Base-by-base conservation (phyloP, 2,113 vertebrate genomes). In the Onychostoma macrolepis region DNA sequence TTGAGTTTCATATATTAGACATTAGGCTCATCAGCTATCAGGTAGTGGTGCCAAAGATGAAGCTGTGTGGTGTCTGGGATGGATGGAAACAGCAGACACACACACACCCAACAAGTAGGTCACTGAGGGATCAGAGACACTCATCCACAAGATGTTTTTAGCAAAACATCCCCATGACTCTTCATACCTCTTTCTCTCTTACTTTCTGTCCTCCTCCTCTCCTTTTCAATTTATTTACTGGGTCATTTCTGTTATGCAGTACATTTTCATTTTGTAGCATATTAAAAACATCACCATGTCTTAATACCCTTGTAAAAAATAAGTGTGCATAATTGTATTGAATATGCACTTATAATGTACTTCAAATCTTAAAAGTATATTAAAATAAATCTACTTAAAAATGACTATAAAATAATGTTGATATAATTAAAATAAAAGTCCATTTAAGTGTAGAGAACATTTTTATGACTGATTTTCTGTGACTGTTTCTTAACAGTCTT, bases 161-260 rank as follows among this genome's bases (percentile, higher is more conserved):
- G 86, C 88, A 80, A 83, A 86, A 83, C 88, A 28, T 87, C 58
- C 61, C 38, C 75, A 89, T 87, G 87, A 83, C 83, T 91, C 58
- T 61, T 75, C n/a, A 24, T 89, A 85, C 69, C 4, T 43, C n/a
- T 50, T 38, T 85, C 58, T 85, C 5, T 81, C 10, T 50, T 12
- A 63, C 69, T 82, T 8, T 78, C 41, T 63, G 28, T 80, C 61
- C 30, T 72, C 38, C 15, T 58, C 50, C 33, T 1, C 12, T n/a
- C 48, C 10, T 69, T 4, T 69, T 33, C 30, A n/a, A 69, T 77
- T 21, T 21, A 24, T 28, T 84, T 50, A 69, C 33, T 63, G 36
- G 71, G 71, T 74, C 21, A 74, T 12, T 41, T 41, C 36, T 41
- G 9, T 13, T 2, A 74, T 74, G 36, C 10, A 74, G 71, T 24